Evolutionary conservation across 2,888 invertebrate genomes (phyloP).

Genomic region (Sarcophaga variegata): DNA sequence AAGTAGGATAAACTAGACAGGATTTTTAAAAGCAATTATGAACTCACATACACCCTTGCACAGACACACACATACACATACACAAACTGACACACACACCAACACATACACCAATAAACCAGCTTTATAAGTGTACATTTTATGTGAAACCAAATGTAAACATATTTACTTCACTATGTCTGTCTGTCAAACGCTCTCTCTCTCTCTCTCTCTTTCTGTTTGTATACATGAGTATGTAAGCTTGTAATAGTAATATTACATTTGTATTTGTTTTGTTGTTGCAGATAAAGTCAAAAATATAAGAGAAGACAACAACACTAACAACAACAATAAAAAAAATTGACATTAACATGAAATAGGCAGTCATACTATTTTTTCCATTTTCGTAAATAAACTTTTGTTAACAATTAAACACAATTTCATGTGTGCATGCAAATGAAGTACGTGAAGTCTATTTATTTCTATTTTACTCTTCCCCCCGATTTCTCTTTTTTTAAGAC

Average conservation of each 20-base stretch:
- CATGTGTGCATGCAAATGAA: neutral
- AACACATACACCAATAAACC: neutral
- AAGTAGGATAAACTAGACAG: conserved; percentile 41
- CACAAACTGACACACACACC: neutral
- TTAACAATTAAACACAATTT: conserved; percentile 13
- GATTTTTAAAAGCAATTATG: conserved; percentile 64
- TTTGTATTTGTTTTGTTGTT: neutral
- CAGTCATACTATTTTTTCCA: conserved; percentile 34
- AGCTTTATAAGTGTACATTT: neutral
- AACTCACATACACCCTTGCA: conserved; percentile 1
- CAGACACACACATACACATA: neutral
- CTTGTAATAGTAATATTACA: conserved; percentile 8
- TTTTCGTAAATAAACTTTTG: conserved; percentile 33
- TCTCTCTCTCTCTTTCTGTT: neutral
- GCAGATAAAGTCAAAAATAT: neutral
- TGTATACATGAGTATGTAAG: neutral
- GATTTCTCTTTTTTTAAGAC: neutral
- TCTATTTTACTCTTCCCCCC: neutral
- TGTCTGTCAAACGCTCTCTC: neutral
- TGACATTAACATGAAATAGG: conserved; percentile 61
- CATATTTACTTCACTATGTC: neutral
- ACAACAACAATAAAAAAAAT: neutral
- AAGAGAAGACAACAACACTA: no score
- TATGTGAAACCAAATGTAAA: neutral
- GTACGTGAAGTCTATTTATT: neutral